phyloP scores from a whole-genome alignment of 2,797 vertebrate species.

The Falco biarmicus region DNA sequence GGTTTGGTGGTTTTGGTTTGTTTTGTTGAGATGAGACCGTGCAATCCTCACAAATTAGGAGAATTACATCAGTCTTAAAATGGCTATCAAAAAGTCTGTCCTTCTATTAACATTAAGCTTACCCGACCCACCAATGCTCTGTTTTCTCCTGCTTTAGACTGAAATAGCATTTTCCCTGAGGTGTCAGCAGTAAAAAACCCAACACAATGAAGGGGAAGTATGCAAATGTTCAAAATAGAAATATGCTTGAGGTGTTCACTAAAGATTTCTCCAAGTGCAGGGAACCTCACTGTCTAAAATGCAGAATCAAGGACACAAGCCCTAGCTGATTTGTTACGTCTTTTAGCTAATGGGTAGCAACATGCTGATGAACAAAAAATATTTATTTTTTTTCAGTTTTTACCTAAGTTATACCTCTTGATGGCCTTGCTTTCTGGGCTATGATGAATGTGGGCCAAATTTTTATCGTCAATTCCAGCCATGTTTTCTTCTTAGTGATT shows the following conservation, averaged over 20 bases:
- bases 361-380: background rate
- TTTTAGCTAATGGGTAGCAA: background rate
- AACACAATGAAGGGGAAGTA: background rate
- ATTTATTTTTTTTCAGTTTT: background rate
- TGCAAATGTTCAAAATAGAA: background rate
- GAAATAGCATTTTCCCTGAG: background rate
- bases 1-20: background rate
- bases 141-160: background rate
- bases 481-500: background rate
- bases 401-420: background rate
- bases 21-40: background rate
- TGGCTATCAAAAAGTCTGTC: background rate
- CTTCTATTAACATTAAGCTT: background rate
- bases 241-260: background rate
- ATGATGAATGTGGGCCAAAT: background rate
- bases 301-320: background rate
- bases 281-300: background rate
- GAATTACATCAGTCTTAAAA: background rate
- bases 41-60: background rate
- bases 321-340: background rate
- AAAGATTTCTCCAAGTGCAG: background rate
- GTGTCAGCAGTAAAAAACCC: background rate
- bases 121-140: background rate
- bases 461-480: background rate
- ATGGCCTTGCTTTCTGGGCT: background rate